Base-by-base conservation (phyloP, 53 echinoderm and acorn worm species). In the Zoroaster sp. region DNA sequence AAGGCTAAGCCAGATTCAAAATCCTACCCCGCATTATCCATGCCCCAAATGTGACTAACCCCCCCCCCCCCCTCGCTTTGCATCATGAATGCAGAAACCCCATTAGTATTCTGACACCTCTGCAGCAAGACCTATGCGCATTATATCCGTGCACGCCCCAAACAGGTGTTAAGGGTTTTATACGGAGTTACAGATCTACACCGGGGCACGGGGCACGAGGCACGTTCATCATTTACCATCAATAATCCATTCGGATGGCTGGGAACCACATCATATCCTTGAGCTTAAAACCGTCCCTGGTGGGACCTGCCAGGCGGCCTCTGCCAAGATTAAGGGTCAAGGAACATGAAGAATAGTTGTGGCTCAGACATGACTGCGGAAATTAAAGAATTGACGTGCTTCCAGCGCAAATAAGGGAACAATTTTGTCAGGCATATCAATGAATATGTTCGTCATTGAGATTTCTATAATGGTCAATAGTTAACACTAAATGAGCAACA, bases 331-430 rank as follows among this genome's bases (percentile, higher is more conserved):
- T 23, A 21, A 36, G 54, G 40, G 11, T 23, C 36, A 18, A 28
- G 21, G 63, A 31, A 39, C 38, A 78, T 39, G 55, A 13, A 40
- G 37, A 66, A n/a, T 54, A 21, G 55, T 54, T 21, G 80, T 15
- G 35, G 41, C 37, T 14, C 21, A 18, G 81, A 42, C 81, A 81
- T 78, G 65, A 18, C 43, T 81, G 81, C 67, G 67, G 81, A 81
- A 81, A 81, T 81, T 66, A 81, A 81, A 81, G 81, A 81, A 81
- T 66, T 81, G 67, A 81, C 38, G 81, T 66, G 53, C 40, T 36
- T 21, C 38, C 25, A 40, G 81, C 81, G 30, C 14, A 14, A 75
- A 23, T 75, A 31, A 75, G 32, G 75, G 46, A 10, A 4, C 2
- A 34, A 40, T n/a, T n/a, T n/a, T n/a, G n/a, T n/a, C n/a, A n/a